Percentiles rank a stretch among this genome's conserved stretches.
Conservation (phyloP, 2,888 invertebrate genomes). For the Lasioglossum zephyrum region DNA sequence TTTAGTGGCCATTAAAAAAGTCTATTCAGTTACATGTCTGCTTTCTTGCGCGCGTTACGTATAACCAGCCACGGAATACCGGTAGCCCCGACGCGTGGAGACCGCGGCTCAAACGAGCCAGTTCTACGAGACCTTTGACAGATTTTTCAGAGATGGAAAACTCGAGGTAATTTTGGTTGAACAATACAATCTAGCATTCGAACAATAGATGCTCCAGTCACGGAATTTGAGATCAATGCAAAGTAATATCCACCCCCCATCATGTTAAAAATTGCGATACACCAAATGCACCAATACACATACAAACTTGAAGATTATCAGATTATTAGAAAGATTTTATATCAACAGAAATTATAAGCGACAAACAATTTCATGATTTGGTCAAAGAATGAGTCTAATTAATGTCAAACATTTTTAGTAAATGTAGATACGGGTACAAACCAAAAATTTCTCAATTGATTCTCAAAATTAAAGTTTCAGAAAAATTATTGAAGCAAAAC, state of each 20-base stretch:
- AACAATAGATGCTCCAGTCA: background rate
- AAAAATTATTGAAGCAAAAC: background rate
- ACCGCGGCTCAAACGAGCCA: slow-evolving; percentile 29
- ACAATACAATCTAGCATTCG: background rate
- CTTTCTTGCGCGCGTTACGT: slow-evolving; percentile 57
- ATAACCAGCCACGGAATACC: slow-evolving; percentile 58
- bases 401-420: background rate
- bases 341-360: background rate
- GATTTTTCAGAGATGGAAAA: slow-evolving; percentile 12
- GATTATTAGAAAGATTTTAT: background rate
- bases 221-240: background rate
- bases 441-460: too few species aligned
- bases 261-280: background rate
- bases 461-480: background rate
- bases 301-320: background rate
- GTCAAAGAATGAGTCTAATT: background rate
- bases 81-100: slow-evolving; percentile 34
- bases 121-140: slow-evolving; percentile 43
- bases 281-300: too few species aligned
- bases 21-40: slow-evolving; percentile 56
- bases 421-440: background rate
- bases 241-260: background rate
- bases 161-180: background rate
- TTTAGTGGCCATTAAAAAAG: slow-evolving; percentile 42
- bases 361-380: background rate